These are phyloP conservation scores for Luperina nickerlii DNA, from an alignment of 2,888 invertebrate genomes.

Conservation along the genomic window DNA sequence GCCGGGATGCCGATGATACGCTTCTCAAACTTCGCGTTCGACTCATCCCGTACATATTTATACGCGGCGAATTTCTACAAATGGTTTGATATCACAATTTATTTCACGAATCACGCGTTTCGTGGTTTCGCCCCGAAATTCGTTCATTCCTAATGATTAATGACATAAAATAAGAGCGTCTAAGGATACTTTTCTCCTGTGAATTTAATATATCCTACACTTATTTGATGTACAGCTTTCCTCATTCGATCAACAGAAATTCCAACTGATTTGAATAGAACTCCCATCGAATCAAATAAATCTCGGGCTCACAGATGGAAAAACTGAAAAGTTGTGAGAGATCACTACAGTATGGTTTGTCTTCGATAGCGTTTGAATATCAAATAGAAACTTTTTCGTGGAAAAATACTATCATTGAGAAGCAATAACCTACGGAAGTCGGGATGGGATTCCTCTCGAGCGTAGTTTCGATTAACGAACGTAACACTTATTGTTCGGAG, in stretches of 20 bases:
- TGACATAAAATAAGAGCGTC: conserved; percentile 24
- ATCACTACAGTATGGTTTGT: conserved; percentile 43
- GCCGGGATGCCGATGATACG: conserved; percentile 84
- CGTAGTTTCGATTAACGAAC: conserved; percentile 59
- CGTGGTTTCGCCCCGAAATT: conserved; percentile 46
- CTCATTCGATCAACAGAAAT: conserved; percentile 34
- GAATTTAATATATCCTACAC: conserved; percentile 22
- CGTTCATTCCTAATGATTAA: conserved; percentile 51
- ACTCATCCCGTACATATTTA: conserved; percentile 72
- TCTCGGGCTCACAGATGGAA: conserved; percentile 48
- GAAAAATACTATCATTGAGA: conserved; percentile 25
- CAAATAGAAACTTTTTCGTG: conserved; percentile 36
- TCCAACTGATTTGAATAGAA: conserved; percentile 49
- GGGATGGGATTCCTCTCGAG: conserved; percentile 32
- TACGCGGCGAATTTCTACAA: conserved; percentile 70
- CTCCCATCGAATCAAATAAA: conserved; percentile 52
- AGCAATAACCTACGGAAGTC: conserved; percentile 29
- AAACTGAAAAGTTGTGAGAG: conserved; percentile 53
- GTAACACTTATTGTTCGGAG: conserved; percentile 48
- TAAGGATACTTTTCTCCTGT: conserved; percentile 22
- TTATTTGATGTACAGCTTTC: conserved; percentile 40
- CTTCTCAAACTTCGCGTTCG: conserved; percentile 78
- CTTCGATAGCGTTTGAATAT: conserved; percentile 50
- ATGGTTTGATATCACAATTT: conserved; percentile 75
- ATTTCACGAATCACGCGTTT: conserved; percentile 60